phyloP scores from a whole-genome alignment of 2,797 vertebrate genomes.

The Oryzias sinensis region DNA sequence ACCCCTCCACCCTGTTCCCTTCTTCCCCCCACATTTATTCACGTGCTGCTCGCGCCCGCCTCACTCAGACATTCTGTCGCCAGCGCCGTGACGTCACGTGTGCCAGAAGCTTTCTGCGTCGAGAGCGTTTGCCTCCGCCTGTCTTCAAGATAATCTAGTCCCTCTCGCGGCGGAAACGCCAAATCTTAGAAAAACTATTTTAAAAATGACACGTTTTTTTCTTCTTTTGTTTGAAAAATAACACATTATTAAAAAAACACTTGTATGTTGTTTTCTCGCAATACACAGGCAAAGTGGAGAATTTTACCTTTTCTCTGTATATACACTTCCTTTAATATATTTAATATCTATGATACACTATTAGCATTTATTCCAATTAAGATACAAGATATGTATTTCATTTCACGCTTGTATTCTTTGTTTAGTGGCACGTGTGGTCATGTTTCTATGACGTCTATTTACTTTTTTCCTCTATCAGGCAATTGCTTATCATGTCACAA shows the following conservation, averaged over 20 bases:
- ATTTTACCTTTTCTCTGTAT: no score
- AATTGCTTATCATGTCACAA: conserved; percentile 56
- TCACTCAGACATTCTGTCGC: conserved; percentile 88
- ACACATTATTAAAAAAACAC: neutral
- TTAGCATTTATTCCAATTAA: conserved; percentile 33
- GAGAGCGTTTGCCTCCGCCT: conserved; percentile 72
- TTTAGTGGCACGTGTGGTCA: conserved; percentile 49
- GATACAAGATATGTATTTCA: conserved; percentile 1
- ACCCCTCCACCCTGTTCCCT: conserved; percentile 40
- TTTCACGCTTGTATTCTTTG: no score
- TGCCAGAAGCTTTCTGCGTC: conserved; percentile 64
- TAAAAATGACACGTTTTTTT: neutral
- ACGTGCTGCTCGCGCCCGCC: conserved; percentile 80
- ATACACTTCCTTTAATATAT: no score
- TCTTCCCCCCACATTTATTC: conserved; percentile 82
- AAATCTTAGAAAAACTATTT: conserved; percentile 33
- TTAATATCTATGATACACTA: conserved; percentile 32
- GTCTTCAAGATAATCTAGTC: conserved; percentile 72
- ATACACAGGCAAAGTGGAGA: no score
- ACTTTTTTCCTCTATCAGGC: conserved; percentile 49
- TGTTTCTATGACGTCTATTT: conserved; percentile 32
- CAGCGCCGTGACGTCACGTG: conserved; percentile 81
- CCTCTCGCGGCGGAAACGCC: conserved; percentile 41
- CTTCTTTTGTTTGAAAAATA: neutral
- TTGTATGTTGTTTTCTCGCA: no score